Conservation (phyloP, 1,140 invertebrate species). For the Orius insidiosus region DNA sequence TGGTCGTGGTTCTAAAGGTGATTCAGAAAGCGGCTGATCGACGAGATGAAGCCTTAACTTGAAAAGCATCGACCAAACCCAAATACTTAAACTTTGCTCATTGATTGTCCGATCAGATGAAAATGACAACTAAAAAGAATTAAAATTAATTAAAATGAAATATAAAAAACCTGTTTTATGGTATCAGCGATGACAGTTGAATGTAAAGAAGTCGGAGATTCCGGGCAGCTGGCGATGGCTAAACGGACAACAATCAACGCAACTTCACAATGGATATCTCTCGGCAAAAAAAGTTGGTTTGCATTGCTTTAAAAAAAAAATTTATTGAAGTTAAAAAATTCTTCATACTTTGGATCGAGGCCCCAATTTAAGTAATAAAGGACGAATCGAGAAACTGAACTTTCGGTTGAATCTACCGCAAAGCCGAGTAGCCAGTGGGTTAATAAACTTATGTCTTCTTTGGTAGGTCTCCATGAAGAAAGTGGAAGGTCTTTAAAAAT, state of each 20-base stretch:
- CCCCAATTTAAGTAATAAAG: conserved; percentile 58
- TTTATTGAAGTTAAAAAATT: background rate
- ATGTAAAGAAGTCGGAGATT: conserved; percentile 26
- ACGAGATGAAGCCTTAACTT: conserved; percentile 48
- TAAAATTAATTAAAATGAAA: conserved; percentile 19
- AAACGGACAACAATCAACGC: conserved; percentile 50
- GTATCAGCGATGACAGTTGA: conserved; percentile 35
- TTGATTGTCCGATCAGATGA: conserved; percentile 32
- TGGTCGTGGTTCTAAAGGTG: conserved; percentile 35
- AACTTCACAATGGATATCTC: conserved; percentile 43
- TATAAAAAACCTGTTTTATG: conserved; percentile 35
- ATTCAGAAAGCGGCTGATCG: conserved; percentile 35
- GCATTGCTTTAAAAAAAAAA: conserved; percentile 7
- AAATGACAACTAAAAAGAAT: conserved; percentile 22
- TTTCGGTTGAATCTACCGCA: conserved; percentile 39
- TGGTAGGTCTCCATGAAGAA: conserved; percentile 44
- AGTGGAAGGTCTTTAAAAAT: conserved; percentile 58
- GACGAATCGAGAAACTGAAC: conserved; percentile 48
- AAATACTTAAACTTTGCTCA: conserved; percentile 41
- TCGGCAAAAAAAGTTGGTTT: conserved; percentile 34
- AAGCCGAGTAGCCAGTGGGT: conserved; percentile 46
- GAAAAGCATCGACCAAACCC: conserved; percentile 56
- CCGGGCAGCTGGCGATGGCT: conserved; percentile 38
- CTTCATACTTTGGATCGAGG: conserved; percentile 25
- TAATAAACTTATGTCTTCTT: conserved; percentile 48